These are phyloP conservation scores for Daktulosphaira vitifoliae DNA, from an alignment of 1,140 invertebrate genomes.

Conservation along the genomic window DNA sequence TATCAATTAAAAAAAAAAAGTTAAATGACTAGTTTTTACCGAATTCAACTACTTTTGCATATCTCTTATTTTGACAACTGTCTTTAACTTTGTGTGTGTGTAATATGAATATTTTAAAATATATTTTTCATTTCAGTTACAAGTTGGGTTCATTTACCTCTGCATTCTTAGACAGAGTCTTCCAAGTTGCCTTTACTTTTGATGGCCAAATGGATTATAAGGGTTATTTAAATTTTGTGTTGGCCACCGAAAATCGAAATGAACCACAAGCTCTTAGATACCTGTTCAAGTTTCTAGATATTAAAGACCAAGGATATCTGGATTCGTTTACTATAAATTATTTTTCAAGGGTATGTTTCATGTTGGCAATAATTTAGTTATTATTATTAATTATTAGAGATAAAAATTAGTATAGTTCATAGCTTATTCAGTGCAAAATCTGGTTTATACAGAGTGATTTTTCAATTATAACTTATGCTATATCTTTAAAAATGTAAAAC, in stretches of 20 bases:
- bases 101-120: slow-evolving; percentile 20
- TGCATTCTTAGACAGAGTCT: slow-evolving; percentile 85
- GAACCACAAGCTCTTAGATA: slow-evolving; percentile 88
- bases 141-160: slow-evolving; percentile 84
- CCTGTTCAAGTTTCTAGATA: slow-evolving; percentile 85
- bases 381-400: too few species aligned
- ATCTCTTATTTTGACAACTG: too few species aligned
- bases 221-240: slow-evolving; percentile 88
- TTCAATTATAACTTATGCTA: too few species aligned
- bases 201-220: slow-evolving; percentile 98
- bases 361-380: too few species aligned
- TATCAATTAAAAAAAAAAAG: too few species aligned
- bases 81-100: too few species aligned
- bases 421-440: too few species aligned
- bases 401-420: too few species aligned
- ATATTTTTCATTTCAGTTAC: slow-evolving; percentile 51
- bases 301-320: slow-evolving; percentile 77
- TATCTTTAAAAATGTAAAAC: too few species aligned
- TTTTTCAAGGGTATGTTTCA: slow-evolving; percentile 81
- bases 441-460: too few species aligned
- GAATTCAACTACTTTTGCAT: too few species aligned
- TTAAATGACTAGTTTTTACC: too few species aligned
- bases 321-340: slow-evolving; percentile 86
- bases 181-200: slow-evolving; percentile 91
- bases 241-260: slow-evolving; percentile 84